Evolutionary conservation across 2,888 invertebrate species (phyloP), one percentile per base, ranked within the genome.

Genomic region (Callyntrura sp.): DNA sequence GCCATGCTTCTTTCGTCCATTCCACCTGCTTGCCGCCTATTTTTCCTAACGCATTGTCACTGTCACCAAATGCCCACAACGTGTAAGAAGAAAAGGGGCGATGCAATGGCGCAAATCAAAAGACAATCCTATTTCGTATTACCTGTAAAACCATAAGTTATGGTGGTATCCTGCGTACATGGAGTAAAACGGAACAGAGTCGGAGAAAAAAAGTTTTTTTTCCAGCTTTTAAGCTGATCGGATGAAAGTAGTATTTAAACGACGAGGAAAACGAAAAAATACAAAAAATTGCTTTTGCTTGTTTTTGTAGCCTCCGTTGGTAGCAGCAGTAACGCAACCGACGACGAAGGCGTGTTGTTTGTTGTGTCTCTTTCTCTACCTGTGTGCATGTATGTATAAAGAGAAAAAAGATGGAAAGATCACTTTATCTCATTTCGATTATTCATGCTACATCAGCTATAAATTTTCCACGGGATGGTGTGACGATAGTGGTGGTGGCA

Each of bases 391-490:
- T 35, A 17, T 8, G 76, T 23, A 20, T 11, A 23, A 25, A 25
- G 3, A 25, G 20, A 73, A 23, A 73, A 76, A 57, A 78, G 55
- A 78, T 60, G 28, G 81, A 70, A 17, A 76, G 87, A 87, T 90
- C 87, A 87, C 65, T 93, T 93, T 93, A 92, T 93, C 93, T 92
- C 93, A 92, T 93, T 93, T 93, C 93, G 92, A 93, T 93, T 93
- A 93, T 93, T 93, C 93, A 93, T 93, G 93, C 93, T 92, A 92
- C 91, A 92, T 92, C 90, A 92, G 79, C 93, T 92, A 93, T 93
- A 93, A 93, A 93, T 93, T 93, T 92, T 90, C 85, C 85, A 55
- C 57, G 68, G 84, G 87, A 85, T 91, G 51, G 25, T 51, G 14
- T 78, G 23, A 8, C 60, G 57, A 20, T 57, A 12, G 28, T 60